Evolutionary conservation across 2,888 invertebrate genomes (phyloP), one percentile per base, ranked within the genome.

Genomic region (Sceliomorpha sp.): DNA sequence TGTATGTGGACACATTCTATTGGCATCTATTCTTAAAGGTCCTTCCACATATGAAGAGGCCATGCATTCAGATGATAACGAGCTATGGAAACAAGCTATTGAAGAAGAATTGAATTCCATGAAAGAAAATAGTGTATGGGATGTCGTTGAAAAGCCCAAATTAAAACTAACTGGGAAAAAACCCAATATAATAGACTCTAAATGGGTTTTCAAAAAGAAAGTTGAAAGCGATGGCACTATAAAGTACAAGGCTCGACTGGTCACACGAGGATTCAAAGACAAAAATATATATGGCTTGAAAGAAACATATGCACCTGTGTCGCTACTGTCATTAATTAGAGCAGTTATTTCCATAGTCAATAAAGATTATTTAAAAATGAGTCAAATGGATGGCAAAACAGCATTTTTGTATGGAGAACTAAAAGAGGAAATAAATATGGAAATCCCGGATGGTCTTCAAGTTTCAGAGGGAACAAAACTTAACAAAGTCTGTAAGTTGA

Each of bases 281-380:
- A 62, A 48, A 45, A 71, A 72, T 26, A 13, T 39, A 0, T 70
- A 68, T 40, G 51, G 40, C 1, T 20, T 71, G 0, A 55, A 60
- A 44, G 73, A 73, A 56, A 76, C 72, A 14, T 73, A 70, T 39
- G 70, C 70, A 7, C 74, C 75, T 6, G 74, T 75, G 1, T 70
- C 72, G 9, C 63, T 62, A 40, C 14, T 72, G 17, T 45, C 64
- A 1, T 14, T 72, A 6, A 64, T 74, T 8, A 64, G 71, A 68
- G 32, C 70, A 36, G n/a, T 15, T n/a, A 13, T 51, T 9, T 39
- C 58, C n/a, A 36, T 24, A n/a, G 14, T 51, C 2, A 64, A 63
- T 34, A 67, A 68, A 68, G 15, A 73, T 1, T 17, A 72, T 15
- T 39, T 73, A 13, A 47, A 69, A 1, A 31, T 63, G 15, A 15